Evolutionary conservation across 1,140 invertebrate species (phyloP), one percentile per base, ranked within the genome.

Genomic region (Drosophila oshimai): DNA sequence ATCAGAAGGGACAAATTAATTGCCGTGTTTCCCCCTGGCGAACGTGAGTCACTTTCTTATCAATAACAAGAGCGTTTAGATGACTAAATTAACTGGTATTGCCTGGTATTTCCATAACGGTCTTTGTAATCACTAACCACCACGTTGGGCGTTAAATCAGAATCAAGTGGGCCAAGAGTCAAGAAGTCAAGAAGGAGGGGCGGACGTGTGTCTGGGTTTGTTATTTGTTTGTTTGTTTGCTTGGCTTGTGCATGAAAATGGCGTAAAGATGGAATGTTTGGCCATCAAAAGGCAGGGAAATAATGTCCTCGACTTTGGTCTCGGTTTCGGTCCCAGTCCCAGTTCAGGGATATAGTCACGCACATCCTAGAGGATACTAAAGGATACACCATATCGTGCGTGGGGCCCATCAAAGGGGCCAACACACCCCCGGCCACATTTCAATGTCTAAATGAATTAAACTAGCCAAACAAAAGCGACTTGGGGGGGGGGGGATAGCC

Each of bases 41-140:
- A 33, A 9, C 4, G 18, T 47, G 15, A 54, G 7, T 36, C 15
- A 42, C 34, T 69, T 29, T 55, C 55, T 74, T 83, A 86, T 86
- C 70, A 47, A 64, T 75, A 80, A 76, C 67, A 69, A 60, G 79
- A 46, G 54, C 62, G 73, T 84, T 73, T 84, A 69, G 79, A 81
- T 87, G 81, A 60, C 81, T 81, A 77, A 86, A 86, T 86, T 87
- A 86, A 87, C 62, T 73, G 49, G 46, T 46, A 51, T 65, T 64
- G 47, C 15, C 13, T 9, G 4, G 9, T 24, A 65, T 67, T 67
- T 65, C 18, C 58, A 67, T 65, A 17, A 7, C 45, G 29, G 62
- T 65, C 58, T 44, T 55, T 55, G 45, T 50, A 74, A 60, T 57
- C 51, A 80, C 55, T 36, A 61, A 53, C 20, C n/a, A n/a, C n/a